These are phyloP conservation scores for Oopsacas minuta DNA, from an alignment of 37 sponge, comb jelly and placozoan genomes.

Conservation along the genomic window DNA sequence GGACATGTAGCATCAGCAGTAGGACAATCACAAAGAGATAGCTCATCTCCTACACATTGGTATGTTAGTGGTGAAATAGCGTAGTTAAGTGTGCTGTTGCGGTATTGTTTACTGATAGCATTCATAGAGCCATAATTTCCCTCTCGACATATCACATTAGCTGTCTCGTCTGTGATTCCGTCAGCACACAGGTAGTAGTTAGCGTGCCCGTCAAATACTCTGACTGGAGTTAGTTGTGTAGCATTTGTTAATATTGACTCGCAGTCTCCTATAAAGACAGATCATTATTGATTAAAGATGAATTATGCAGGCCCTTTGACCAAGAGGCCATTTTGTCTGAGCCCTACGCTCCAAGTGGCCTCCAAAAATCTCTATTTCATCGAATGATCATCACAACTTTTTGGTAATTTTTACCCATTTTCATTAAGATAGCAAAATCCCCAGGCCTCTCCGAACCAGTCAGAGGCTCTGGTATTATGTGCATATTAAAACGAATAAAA, in stretches of 20 bases:
- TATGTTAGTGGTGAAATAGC: neutral
- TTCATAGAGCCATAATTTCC: neutral
- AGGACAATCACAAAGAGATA: neutral
- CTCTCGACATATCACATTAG: slow-evolving; percentile 15
- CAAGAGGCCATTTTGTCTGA: too few relatives aligned
- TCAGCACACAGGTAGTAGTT: neutral
- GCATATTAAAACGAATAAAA: too few relatives aligned
- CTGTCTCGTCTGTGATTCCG: neutral
- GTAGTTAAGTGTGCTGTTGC: neutral
- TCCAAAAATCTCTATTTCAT: too few relatives aligned
- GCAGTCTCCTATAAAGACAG: neutral
- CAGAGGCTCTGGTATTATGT: too few relatives aligned
- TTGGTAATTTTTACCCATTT: too few relatives aligned
- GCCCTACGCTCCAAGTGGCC: too few relatives aligned
- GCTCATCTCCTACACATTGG: neutral
- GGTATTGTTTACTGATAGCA: neutral
- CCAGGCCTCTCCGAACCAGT: too few relatives aligned
- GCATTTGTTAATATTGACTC: neutral
- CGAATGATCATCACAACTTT: too few relatives aligned
- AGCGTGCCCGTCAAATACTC: neutral
- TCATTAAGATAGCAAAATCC: too few relatives aligned
- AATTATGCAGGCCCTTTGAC: too few relatives aligned
- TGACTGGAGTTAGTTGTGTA: neutral
- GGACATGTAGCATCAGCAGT: neutral
- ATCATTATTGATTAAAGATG: neutral